Base-by-base conservation (phyloP, 2,888 invertebrate species). In the Clepsis dumicolana region DNA sequence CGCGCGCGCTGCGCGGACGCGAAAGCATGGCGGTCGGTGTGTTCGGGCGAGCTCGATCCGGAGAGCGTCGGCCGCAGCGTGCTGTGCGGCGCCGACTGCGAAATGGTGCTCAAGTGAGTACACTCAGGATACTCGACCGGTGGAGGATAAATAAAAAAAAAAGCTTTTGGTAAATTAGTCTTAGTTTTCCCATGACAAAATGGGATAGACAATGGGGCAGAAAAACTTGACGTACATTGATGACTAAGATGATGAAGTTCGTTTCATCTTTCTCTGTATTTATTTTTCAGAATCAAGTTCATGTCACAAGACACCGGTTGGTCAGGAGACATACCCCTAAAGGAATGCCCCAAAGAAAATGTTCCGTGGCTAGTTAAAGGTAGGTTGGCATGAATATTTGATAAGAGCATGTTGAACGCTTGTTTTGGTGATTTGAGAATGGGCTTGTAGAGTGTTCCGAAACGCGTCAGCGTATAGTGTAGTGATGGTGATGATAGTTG, bases 361-460 rank as follows among this genome's bases (percentile, higher is more conserved):
- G 95, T 97, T n/a, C 97, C 97, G 0, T 97, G 97, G 97, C 88
- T 97, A 3, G 97, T 97, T 0, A 97, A 97, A 95, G 95, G 96
- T 96, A 87, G 80, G 16, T 65, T 68, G 66, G 29, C 29, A 29
- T 29, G 5, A 29, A 29, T 7, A 29, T 29, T 29, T 29, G 29
- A 1, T 7, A 29, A 29, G 8, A n/a, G n/a, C n/a, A n/a, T n/a
- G n/a, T n/a, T n/a, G n/a, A n/a, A n/a, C n/a, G n/a, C n/a, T n/a
- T n/a, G n/a, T n/a, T n/a, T n/a, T n/a, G n/a, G n/a, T n/a, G n/a
- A n/a, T n/a, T n/a, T n/a, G n/a, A n/a, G n/a, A n/a, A n/a, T n/a
- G n/a, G n/a, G n/a, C n/a, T n/a, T n/a, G n/a, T n/a, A n/a, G n/a
- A n/a, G n/a, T n/a, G n/a, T n/a, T n/a, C n/a, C n/a, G n/a, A n/a